phyloP scores from a whole-genome alignment of 2,797 vertebrate species.

The Poecile montanus region DNA sequence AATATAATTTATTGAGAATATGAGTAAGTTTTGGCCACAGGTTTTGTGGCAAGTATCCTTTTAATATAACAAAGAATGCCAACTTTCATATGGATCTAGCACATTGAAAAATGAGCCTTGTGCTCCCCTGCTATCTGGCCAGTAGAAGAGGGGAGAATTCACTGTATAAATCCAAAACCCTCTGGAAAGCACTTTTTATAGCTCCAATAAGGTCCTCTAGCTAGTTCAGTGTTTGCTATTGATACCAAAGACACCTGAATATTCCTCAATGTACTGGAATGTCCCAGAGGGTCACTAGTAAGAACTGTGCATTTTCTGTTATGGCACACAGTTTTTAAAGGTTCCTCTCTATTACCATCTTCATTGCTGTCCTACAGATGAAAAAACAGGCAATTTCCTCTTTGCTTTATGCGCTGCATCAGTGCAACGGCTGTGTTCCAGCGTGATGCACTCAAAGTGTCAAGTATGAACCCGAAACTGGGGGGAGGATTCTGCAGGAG shows the following conservation, averaged over 20 bases:
- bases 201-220: not conserved
- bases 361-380: not conserved
- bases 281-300: not conserved
- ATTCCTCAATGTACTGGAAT: slow-evolving; percentile 20
- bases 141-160: not conserved
- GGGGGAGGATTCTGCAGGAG: not conserved
- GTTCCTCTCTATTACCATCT: slow-evolving; percentile 7
- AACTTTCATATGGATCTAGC: not conserved
- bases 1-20: not conserved
- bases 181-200: slow-evolving; percentile 19
- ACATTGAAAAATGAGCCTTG: not conserved
- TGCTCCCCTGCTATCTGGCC: not conserved
- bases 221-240: slow-evolving; percentile 22
- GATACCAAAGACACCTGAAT: slow-evolving; percentile 22
- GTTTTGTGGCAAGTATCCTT: not conserved
- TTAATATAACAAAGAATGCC: not conserved
- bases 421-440: not conserved
- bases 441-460: not conserved
- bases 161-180: slow-evolving; percentile 3
- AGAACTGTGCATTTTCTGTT: not conserved
- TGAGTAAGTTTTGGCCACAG: not conserved
- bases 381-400: not conserved
- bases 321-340: not conserved
- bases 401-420: slow-evolving; percentile 2
- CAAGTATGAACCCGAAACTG: not conserved